Percentiles rank a stretch among this genome's conserved stretches.
Conservation (phyloP, 2,113 vertebrate species). For the Cephalopholis sonnerati region DNA sequence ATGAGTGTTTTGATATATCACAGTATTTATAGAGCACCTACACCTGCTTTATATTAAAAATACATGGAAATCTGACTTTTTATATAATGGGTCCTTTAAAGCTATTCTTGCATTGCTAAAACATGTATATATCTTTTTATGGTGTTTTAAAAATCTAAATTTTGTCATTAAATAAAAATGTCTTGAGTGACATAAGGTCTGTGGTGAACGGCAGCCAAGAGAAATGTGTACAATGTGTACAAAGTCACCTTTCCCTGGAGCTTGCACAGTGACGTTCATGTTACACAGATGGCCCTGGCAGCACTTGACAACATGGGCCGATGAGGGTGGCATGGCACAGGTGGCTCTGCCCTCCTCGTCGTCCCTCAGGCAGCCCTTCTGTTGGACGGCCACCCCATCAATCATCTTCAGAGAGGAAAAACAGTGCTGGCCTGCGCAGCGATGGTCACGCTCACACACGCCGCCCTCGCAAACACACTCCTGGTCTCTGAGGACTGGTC, state of each 20-base stretch:
- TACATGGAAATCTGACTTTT: too few species aligned
- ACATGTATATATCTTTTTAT: not conserved
- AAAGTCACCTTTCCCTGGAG: slow-evolving; percentile 89
- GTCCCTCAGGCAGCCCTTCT: slow-evolving; percentile 96
- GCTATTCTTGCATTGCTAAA: not conserved
- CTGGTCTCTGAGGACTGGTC: slow-evolving; percentile 86
- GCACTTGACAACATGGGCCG: slow-evolving; percentile 92
- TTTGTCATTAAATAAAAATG: not conserved
- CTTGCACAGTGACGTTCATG: slow-evolving; percentile 92
- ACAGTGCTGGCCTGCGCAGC: slow-evolving; percentile 94
- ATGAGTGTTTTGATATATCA: too few species aligned
- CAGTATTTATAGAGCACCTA: too few species aligned
- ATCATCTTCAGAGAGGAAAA: slow-evolving; percentile 92
- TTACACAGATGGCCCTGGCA: slow-evolving; percentile 97
- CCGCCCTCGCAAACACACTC: slow-evolving; percentile 93
- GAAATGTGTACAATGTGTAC: slow-evolving; percentile 55
- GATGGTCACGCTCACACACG: slow-evolving; percentile 87
- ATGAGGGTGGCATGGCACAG: slow-evolving; percentile 91
- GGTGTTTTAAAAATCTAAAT: not conserved
- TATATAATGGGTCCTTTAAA: not conserved
- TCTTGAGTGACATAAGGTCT: slow-evolving; percentile 25
- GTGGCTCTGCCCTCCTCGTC: slow-evolving; percentile 93
- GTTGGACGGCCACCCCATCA: slow-evolving; percentile 88
- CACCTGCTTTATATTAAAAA: too few species aligned
- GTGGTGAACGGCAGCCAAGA: slow-evolving; percentile 32